phyloP scores from a whole-genome alignment of 2,113 vertebrate genomes.

The Micromys minutus region DNA sequence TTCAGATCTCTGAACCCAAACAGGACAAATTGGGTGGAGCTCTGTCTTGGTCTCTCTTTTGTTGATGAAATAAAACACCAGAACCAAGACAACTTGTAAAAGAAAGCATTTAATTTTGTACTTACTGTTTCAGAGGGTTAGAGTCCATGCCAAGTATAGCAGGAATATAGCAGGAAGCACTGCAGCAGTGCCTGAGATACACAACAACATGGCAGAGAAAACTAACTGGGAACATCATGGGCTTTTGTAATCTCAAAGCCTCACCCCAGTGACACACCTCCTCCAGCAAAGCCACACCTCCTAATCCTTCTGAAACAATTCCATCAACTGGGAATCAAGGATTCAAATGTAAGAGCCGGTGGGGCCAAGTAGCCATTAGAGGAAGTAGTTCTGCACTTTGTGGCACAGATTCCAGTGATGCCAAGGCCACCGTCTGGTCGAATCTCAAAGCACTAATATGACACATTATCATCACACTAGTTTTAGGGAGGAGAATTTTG shows the following conservation, averaged over 20 bases:
- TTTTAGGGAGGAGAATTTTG: not conserved
- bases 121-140: not conserved
- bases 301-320: not conserved
- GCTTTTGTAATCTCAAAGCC: not conserved
- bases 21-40: not conserved
- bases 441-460: not conserved
- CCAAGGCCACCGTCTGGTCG: not conserved
- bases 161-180: too few species aligned
- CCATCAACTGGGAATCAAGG: not conserved
- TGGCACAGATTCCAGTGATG: fast-evolving
- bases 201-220: not conserved
- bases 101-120: not conserved
- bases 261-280: not conserved
- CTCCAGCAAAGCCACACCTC: not conserved
- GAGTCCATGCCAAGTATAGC: not conserved
- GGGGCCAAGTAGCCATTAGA: not conserved
- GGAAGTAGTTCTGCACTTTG: not conserved
- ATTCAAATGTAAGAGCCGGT: not conserved
- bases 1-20: conserved; percentile 1
- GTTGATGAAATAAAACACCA: not conserved
- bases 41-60: not conserved
- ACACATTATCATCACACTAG: not conserved
- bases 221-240: not conserved
- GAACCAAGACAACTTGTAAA: not conserved
- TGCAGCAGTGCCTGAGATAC: not conserved